Base-by-base conservation (phyloP, 2,113 vertebrate genomes). In the Rhynchomys soricoides region DNA sequence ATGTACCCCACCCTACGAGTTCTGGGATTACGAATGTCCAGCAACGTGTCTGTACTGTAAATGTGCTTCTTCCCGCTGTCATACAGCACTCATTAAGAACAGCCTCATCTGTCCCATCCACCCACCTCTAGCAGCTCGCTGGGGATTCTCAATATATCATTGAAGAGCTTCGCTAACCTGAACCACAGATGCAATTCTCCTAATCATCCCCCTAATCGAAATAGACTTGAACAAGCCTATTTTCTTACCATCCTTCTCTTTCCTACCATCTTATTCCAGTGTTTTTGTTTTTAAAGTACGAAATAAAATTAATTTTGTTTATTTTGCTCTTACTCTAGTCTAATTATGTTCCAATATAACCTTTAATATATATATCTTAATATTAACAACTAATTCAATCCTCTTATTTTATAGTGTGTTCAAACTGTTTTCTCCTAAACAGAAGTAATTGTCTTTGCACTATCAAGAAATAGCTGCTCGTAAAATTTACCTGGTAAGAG, bases 401-500 rank as follows among this genome's bases (percentile, higher is more conserved):
- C 10, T 93, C 10, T 57, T 89, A 26, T 0, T 91, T 40, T 81
- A 85, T 29, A 74, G 89, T 71, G 48, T 68, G 7, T 86, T 86
- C 88, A 95, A 79, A 81, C 31, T 91, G 15, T 62, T 92, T 77
- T 91, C 71, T 83, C 81, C 82, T 91, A 43, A 78, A 50, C 8
- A 48, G 7, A n/a, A 62, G 37, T 62, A 29, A 83, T 15, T 48
- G 16, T 82, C 75, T 93, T 94, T 87, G 71, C 50, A 71, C 45
- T 95, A 73, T 91, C 31, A 96, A 37, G 26, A 96, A 91, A 29
- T 64, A 94, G 83, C 45, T 93, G 31, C 64, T 40, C 71, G 40
- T 45, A 70, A 91, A 91, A 57, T 83, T 95, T 57, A 93, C 24
- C 55, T 85, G 7, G 24, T 22, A 88, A 86, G 24, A 93, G 37